A percentile compares a stretch with the other conserved stretches of the same genome.
Evolutionary conservation across 2,797 vertebrate species (phyloP).

Genomic region (Trachops cirrhosus): DNA sequence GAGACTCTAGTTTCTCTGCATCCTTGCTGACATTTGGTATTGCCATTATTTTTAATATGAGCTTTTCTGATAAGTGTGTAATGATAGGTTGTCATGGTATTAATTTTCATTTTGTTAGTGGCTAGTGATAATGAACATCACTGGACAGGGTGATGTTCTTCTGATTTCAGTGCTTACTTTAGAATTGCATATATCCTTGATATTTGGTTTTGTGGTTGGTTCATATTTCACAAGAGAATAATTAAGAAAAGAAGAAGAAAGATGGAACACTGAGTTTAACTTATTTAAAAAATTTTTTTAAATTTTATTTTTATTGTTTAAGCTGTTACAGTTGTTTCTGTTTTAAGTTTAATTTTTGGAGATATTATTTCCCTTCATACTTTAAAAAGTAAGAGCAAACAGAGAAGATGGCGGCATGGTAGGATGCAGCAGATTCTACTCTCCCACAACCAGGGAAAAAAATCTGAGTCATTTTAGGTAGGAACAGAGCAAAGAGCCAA

Average conservation of each 20-base stretch:
- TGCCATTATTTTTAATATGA: neutral
- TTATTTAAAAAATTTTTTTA: too few relatives aligned
- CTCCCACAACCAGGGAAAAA: too few relatives aligned
- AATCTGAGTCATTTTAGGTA: too few relatives aligned
- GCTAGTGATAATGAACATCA: neutral
- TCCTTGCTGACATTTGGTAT: neutral
- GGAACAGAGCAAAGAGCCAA: too few relatives aligned
- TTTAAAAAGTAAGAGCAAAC: neutral
- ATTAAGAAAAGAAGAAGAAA: neutral
- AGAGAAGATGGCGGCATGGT: too few relatives aligned
- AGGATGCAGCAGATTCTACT: too few relatives aligned
- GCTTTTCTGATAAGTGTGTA: neutral
- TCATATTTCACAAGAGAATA: neutral
- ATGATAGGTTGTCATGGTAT: neutral
- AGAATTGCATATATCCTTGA: neutral
- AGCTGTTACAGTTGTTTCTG: too few relatives aligned
- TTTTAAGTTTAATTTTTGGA: neutral
- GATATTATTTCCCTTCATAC: neutral
- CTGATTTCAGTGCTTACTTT: neutral
- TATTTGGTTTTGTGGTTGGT: neutral
- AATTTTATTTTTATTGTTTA: too few relatives aligned
- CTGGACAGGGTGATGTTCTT: neutral
- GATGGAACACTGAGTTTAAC: neutral
- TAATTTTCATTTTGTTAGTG: neutral
- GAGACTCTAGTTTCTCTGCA: too few relatives aligned